Evolutionary conservation across 2,113 vertebrate genomes (phyloP).

Genomic region (Cacatua alba): DNA sequence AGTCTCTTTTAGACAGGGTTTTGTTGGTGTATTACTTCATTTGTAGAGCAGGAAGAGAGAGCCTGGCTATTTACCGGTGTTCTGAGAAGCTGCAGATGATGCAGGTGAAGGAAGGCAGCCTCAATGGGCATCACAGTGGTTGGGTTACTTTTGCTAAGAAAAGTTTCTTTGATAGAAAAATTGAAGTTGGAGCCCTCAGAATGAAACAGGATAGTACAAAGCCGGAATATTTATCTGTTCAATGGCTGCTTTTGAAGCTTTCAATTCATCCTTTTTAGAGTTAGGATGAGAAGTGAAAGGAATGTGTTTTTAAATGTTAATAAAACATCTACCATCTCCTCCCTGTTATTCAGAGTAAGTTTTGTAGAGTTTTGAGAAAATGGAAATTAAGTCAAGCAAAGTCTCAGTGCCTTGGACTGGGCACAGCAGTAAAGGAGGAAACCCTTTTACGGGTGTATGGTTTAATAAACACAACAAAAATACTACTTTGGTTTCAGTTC

Average conservation of each 20-base stretch:
- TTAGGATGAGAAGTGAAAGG: neutral
- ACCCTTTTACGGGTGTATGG: neutral
- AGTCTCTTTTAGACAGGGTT: neutral
- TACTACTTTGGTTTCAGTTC: neutral
- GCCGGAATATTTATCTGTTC: neutral
- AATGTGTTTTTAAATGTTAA: neutral
- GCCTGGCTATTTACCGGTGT: neutral
- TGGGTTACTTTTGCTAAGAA: neutral
- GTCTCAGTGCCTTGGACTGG: neutral
- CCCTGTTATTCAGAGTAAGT: neutral
- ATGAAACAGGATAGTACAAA: neutral
- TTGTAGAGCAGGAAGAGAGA: neutral
- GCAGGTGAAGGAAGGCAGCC: neutral
- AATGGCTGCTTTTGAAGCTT: neutral
- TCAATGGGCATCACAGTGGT: neutral
- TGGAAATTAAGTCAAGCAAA: neutral
- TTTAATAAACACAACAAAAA: neutral
- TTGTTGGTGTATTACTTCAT: neutral
- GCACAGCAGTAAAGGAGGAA: neutral
- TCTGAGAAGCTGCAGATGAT: neutral
- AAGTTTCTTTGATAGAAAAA: neutral
- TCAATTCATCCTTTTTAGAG: neutral
- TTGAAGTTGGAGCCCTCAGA: neutral
- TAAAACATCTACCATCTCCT: neutral
- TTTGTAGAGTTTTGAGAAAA: neutral